These are phyloP conservation scores for Dallia pectoralis DNA, from an alignment of 2,797 vertebrate genomes.

Conservation along the genomic window DNA sequence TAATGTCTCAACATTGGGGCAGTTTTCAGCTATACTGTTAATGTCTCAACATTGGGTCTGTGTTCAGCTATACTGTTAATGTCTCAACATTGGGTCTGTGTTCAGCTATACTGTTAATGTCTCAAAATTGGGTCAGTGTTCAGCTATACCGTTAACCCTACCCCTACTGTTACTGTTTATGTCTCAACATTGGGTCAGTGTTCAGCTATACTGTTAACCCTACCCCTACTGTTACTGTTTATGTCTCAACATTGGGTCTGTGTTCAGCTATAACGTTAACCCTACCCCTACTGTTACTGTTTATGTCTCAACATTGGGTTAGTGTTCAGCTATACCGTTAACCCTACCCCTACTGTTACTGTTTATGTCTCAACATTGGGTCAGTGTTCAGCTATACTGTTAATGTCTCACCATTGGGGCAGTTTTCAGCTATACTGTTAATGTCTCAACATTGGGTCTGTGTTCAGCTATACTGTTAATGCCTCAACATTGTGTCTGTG, in stretches of 20 bases:
- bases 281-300: background rate
- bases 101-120: constrained; percentile 6
- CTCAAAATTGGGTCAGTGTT: no score
- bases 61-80: constrained; percentile 3
- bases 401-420: no score
- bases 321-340: constrained; percentile 1
- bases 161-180: background rate
- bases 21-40: constrained; percentile 1
- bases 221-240: background rate
- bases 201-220: constrained; percentile 6
- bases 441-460: no score
- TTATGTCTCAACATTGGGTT: constrained; percentile 25
- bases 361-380: constrained; percentile 18
- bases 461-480: constrained; percentile 3
- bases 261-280: constrained; percentile 3
- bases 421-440: constrained; percentile 1
- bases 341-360: no score
- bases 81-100: no score
- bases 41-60: no score
- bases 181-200: constrained; percentile 27
- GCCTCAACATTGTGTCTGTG: no score
- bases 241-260: constrained; percentile 29
- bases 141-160: no score
- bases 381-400: constrained; percentile 1
- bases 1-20: no score